Conservation (phyloP, 2,888 invertebrate species). For the Tenthredo notha region DNA sequence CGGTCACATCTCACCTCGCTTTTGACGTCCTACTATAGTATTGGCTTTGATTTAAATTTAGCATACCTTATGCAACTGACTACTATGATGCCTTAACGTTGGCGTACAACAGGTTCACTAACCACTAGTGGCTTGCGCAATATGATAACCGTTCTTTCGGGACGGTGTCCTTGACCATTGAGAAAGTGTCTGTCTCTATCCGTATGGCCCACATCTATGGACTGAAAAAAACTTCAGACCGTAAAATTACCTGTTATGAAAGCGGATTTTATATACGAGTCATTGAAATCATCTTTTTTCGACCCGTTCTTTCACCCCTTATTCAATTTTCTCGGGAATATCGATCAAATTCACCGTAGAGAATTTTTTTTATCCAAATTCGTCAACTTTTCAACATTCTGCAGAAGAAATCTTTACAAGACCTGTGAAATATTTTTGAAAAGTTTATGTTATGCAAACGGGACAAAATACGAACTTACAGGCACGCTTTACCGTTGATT, state of each 20-base stretch:
- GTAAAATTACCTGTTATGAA: background rate
- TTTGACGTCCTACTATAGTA: background rate
- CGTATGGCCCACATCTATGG: background rate
- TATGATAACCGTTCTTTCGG: constrained; percentile 45
- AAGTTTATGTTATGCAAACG: too few relatives aligned
- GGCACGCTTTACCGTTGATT: too few relatives aligned
- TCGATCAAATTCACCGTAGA: background rate
- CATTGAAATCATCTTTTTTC: background rate
- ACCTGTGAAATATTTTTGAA: background rate
- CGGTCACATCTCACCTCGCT: background rate
- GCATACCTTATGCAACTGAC: background rate
- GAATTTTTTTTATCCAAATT: background rate
- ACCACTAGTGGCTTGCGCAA: constrained; percentile 25
- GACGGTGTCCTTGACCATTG: constrained; percentile 31
- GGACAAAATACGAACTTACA: too few relatives aligned
- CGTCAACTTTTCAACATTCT: background rate
- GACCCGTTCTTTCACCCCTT: background rate
- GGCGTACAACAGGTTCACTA: background rate
- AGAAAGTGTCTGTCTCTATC: background rate
- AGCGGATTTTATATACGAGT: background rate
- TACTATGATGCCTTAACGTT: background rate
- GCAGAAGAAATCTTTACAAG: background rate
- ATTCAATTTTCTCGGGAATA: background rate
- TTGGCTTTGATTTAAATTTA: background rate
- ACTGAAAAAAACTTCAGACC: background rate